Evolutionary conservation across 2,888 invertebrate species (phyloP), one percentile per base, ranked within the genome.

Genomic region (Dolomedes plantarius): DNA sequence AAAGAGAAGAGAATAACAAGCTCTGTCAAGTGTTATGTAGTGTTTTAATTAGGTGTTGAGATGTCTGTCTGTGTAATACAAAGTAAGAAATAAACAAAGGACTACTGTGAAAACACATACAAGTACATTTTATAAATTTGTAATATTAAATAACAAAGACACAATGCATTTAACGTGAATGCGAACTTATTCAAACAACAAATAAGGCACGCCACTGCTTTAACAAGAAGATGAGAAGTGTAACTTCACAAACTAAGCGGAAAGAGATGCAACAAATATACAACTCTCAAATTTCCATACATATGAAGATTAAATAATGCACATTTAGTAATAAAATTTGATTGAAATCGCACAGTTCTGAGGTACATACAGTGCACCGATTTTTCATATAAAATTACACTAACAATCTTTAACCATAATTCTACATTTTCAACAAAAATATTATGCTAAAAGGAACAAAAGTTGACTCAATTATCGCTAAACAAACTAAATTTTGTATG

Each of bases 161-260:
- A 56, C 50, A 68, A 36, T 68, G 31, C 19, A 28, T 50, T 16
- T 27, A 39, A 75, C 41, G 16, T 36, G 39, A 64, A 36, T 71
- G 78, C 69, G 29, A 64, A 71, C 28, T 31, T 16, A 78, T 71
- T 78, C 28, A 71, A 46, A 78, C 29, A 56, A 50, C 23, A 71
- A 71, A 78, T 78, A 78, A 71, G 78, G 71, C 71, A 71, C 71
- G 31, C 32, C 46, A 78, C 39, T 78, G 77, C 62, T 28, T 28
- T n/a, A 78, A 64, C 27, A 23, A 16, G 28, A 28, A 36, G 36
- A 69, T 11, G 32, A 76, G 9, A 32, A 23, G 23, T 36, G n/a
- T n/a, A 41, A 75, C 41, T 65, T 28, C n/a, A n/a, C n/a, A 32
- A n/a, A 46, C 36, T 67, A 67, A 31, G 23, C 31, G 41, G 19